phyloP scores from a whole-genome alignment of 2,888 invertebrate genomes.

The Amphipoea lucens region DNA sequence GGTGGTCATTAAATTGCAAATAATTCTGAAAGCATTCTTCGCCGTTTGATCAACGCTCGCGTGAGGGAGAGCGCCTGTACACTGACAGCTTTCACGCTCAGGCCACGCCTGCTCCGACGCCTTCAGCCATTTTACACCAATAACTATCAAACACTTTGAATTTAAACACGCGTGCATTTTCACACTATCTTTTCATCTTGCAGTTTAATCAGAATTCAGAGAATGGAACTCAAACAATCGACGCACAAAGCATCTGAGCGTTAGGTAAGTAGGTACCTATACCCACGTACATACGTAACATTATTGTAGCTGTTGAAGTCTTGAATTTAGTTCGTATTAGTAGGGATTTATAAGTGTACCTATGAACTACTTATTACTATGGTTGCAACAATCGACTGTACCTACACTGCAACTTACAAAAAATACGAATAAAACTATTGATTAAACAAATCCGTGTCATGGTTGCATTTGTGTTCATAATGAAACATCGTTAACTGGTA shows the following conservation, averaged over 20 bases:
- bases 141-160: slow-evolving; percentile 46
- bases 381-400: slow-evolving; percentile 8
- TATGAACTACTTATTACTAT: not conserved
- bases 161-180: slow-evolving; percentile 22
- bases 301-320: no score
- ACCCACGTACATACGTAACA: not conserved
- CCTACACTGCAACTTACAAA: slow-evolving; percentile 6
- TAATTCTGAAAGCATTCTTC: slow-evolving; percentile 24
- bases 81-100: slow-evolving; percentile 37
- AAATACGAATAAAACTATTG: slow-evolving; percentile 24
- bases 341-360: not conserved
- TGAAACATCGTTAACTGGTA: slow-evolving; percentile 51
- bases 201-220: slow-evolving; percentile 10
- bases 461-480: slow-evolving; percentile 52
- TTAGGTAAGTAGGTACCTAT: not conserved
- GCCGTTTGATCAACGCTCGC: slow-evolving; percentile 15
- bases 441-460: slow-evolving; percentile 60
- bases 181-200: slow-evolving; percentile 26
- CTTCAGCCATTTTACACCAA: slow-evolving; percentile 48
- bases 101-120: slow-evolving; percentile 61
- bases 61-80: slow-evolving; percentile 25
- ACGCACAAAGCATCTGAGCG: not conserved
- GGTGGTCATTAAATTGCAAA: slow-evolving; percentile 46
- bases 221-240: slow-evolving; percentile 1
- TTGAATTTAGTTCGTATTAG: not conserved